A percentile compares a stretch with the other conserved stretches of the same genome.
phyloP scores from a whole-genome alignment of 1,140 invertebrate genomes.

The Drosophila ohnishii region DNA sequence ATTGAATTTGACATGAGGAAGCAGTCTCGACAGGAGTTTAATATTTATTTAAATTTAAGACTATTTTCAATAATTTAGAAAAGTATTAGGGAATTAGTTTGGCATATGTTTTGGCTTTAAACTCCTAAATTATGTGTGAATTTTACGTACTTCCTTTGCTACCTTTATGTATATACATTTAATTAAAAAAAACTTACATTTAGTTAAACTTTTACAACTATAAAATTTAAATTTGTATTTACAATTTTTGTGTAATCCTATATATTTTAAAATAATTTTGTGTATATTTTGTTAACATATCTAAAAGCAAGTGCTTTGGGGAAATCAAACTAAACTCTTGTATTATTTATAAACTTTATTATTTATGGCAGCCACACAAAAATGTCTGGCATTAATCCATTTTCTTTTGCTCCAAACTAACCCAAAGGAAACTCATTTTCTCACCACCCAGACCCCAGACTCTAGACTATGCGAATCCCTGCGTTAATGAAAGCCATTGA shows the following conservation, averaged over 20 bases:
- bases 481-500: slow-evolving; percentile 31
- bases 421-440: slow-evolving; percentile 1
- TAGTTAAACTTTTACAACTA: no score
- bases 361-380: slow-evolving; percentile 9
- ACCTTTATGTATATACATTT: no score
- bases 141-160: no score
- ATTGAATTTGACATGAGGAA: slow-evolving; percentile 18
- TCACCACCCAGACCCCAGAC: background rate
- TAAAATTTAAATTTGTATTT: no score
- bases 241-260: no score
- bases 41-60: background rate
- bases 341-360: slow-evolving; percentile 9
- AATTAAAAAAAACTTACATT: no score
- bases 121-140: no score
- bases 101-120: background rate
- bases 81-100: background rate
- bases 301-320: background rate
- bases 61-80: background rate
- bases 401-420: slow-evolving; percentile 3
- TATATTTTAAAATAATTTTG: no score
- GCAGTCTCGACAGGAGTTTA: background rate
- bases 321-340: background rate
- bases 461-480: slow-evolving; percentile 7
- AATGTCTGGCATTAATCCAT: slow-evolving; percentile 13
- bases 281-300: background rate